phyloP scores from a whole-genome alignment of 2,113 vertebrate species.

The Aleadryas rufinucha region DNA sequence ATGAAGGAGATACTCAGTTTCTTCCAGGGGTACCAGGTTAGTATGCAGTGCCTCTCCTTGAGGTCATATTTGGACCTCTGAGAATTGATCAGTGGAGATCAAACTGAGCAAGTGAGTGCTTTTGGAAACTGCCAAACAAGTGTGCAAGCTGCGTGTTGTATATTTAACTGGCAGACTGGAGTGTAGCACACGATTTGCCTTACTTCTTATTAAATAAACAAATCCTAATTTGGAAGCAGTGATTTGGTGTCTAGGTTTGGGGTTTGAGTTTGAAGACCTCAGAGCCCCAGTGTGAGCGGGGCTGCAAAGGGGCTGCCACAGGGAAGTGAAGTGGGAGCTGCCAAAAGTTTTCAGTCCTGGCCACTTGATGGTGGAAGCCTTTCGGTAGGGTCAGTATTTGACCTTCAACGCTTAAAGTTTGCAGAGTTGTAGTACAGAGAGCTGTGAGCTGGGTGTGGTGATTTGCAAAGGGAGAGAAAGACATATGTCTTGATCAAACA shows the following conservation, averaged over 20 bases:
- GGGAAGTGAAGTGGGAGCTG: not conserved
- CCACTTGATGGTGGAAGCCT: not conserved
- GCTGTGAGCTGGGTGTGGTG: not conserved
- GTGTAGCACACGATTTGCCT: not conserved
- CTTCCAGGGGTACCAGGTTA: constrained; percentile 97
- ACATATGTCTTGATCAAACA: not conserved
- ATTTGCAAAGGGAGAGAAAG: not conserved
- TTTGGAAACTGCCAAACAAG: not conserved
- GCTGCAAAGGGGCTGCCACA: not conserved
- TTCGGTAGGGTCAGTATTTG: not conserved
- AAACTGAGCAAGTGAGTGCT: not conserved
- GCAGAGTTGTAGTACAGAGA: not conserved
- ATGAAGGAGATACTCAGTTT: constrained; percentile 96
- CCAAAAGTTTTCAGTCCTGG: not conserved
- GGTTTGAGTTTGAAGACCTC: not conserved
- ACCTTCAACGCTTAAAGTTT: not conserved
- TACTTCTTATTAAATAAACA: not conserved
- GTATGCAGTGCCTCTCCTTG: not conserved
- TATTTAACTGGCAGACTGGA: not conserved
- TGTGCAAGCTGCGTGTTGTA: not conserved
- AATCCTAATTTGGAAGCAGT: not conserved
- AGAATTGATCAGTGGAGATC: not conserved
- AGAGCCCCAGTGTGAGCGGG: not conserved
- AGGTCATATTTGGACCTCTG: not conserved
- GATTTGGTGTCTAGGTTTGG: not conserved